phyloP scores from a whole-genome alignment of 2,113 vertebrate species.

The Boleophthalmus pectinirostris region DNA sequence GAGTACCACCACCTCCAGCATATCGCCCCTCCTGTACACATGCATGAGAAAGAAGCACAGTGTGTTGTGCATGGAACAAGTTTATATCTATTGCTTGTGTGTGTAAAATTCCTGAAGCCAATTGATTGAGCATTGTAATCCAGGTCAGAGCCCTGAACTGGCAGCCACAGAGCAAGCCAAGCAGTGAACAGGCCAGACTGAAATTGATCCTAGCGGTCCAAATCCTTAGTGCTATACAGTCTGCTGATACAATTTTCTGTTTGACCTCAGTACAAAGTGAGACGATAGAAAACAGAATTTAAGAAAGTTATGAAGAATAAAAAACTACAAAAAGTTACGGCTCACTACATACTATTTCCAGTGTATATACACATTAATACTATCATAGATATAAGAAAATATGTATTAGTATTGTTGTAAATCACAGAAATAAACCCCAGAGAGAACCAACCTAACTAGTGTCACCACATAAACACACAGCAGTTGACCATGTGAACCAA shows the following conservation, averaged over 20 bases:
- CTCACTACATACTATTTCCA: neutral
- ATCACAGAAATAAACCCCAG: neutral
- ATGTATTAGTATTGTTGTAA: neutral
- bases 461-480: neutral
- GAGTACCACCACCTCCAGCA: neutral
- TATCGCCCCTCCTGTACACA: constrained; percentile 1
- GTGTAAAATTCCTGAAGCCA: constrained; percentile 41
- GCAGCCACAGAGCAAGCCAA: constrained; percentile 60
- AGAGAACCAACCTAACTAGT: neutral
- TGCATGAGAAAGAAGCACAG: constrained; percentile 10
- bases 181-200: constrained; percentile 55
- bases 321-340: neutral
- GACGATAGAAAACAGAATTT: constrained; percentile 23
- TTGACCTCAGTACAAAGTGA: constrained; percentile 48
- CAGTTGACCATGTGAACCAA: neutral
- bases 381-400: neutral
- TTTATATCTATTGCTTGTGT: constrained; percentile 44
- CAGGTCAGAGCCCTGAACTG: constrained; percentile 65
- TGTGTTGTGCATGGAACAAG: constrained; percentile 22
- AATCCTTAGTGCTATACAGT: constrained; percentile 60
- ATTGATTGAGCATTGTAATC: constrained; percentile 68
- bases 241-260: constrained; percentile 62
- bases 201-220: constrained; percentile 73
- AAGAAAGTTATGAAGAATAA: constrained; percentile 4
- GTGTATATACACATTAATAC: neutral